These are phyloP conservation scores for Euzetes globulus DNA, from an alignment of 2,888 invertebrate genomes.

Conservation along the genomic window DNA sequence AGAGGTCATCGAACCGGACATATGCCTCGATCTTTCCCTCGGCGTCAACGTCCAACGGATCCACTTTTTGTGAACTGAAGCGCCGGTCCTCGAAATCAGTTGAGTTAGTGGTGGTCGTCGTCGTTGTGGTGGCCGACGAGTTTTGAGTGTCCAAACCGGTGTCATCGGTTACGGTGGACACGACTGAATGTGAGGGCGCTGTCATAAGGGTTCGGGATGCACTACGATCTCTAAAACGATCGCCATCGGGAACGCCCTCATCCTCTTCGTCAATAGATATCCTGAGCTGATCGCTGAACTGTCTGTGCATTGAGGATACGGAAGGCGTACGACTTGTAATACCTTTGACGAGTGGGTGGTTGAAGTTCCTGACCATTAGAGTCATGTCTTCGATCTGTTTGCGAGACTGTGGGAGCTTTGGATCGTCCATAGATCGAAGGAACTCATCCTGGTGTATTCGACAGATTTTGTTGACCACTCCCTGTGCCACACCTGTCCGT, in stretches of 20 bases:
- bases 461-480: slow-evolving; percentile 73
- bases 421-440: slow-evolving; percentile 50
- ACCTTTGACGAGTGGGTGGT: background rate
- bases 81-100: slow-evolving; percentile 27
- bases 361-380: slow-evolving; percentile 56
- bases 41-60: slow-evolving; percentile 53
- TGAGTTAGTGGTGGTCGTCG: slow-evolving; percentile 41
- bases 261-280: background rate
- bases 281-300: background rate
- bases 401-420: slow-evolving; percentile 42
- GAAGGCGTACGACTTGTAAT: slow-evolving; percentile 15
- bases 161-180: background rate
- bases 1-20: slow-evolving; percentile 75
- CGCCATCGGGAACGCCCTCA: background rate
- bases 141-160: slow-evolving; percentile 43
- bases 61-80: slow-evolving; percentile 35
- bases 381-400: slow-evolving; percentile 72
- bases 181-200: background rate
- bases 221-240: background rate
- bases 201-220: slow-evolving; percentile 1
- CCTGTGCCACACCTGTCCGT: slow-evolving; percentile 73
- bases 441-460: slow-evolving; percentile 72
- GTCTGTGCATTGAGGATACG: background rate
- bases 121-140: slow-evolving; percentile 46
- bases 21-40: slow-evolving; percentile 68